Evolutionary conservation across 2,888 invertebrate species (phyloP), one percentile per base, ranked within the genome.

Genomic region (Diadegma fenestrale): DNA sequence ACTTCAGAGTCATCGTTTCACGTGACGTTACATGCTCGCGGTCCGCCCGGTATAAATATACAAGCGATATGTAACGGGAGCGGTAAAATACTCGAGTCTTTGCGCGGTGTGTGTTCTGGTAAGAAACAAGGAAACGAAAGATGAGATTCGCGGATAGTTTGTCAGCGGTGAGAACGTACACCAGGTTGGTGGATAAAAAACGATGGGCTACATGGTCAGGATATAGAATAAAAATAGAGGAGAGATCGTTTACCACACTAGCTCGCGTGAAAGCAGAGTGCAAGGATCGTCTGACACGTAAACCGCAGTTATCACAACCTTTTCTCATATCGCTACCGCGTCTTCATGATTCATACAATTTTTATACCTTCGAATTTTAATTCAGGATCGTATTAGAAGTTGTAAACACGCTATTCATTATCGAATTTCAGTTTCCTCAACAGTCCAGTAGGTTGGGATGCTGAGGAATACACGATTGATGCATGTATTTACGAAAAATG

Each of bases 281-380:
- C 66, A 79, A 61, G 64, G 64, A 54, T 87, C 87, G 72, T 77
- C 83, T 87, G 85, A 86, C 82, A 86, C 76, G 83, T 84, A 79
- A 71, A 81, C 84, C 85, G 86, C 85, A 86, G 86, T 89, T 89
- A 89, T 88, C 89, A 81, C 77, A 72, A 75, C 48, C 72, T 82
- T 82, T 78, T 84, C 85, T 86, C 80, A 73, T 64, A 80, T 64
- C 45, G 26, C 37, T 1, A 69, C 43, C 33, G 12, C 30, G 33
- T 75, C 64, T 75, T 82, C 72, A 48, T 63, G 33, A 71, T 37
- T 79, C 71, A 58, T 17, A 12, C 26, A 54, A 71, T 10, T 58
- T 71, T 45, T 37, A 12, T 54, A 37, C 61, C 77, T 22, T 78
- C 54, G 41, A n/a, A 26, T 77, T 68, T 45, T 14, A 33, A 61